Evolutionary conservation across 2,113 vertebrate species (phyloP).

Genomic region (Heterocephalus glaber): DNA sequence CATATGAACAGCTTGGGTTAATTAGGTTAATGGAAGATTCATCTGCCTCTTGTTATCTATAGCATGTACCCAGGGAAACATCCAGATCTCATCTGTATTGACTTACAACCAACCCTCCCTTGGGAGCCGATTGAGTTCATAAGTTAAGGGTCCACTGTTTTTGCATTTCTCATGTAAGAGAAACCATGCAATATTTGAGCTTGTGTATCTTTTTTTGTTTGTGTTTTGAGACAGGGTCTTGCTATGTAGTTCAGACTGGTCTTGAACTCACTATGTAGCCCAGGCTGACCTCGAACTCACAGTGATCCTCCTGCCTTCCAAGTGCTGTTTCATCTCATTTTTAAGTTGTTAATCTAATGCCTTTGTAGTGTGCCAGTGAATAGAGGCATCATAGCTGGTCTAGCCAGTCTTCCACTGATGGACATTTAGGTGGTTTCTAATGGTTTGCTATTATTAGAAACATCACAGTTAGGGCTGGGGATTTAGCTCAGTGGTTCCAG

Average conservation of each 20-base stretch:
- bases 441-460: neutral
- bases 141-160: neutral
- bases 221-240: neutral
- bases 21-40: no score
- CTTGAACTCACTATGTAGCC: neutral
- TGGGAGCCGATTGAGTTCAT: no score
- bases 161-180: neutral
- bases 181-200: neutral
- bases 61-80: no score
- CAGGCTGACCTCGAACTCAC: neutral
- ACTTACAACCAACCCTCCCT: no score
- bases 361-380: neutral
- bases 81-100: no score
- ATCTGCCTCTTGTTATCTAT: no score
- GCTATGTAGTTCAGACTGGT: neutral
- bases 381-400: neutral
- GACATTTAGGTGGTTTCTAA: neutral
- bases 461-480: no score
- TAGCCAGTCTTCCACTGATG: neutral
- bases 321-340: neutral
- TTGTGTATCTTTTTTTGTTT: neutral
- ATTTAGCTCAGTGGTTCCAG: no score
- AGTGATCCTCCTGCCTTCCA: neutral
- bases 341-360: neutral
- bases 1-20: no score